phyloP scores from a whole-genome alignment of 2,113 vertebrate species.

The Gallinago undulata region DNA sequence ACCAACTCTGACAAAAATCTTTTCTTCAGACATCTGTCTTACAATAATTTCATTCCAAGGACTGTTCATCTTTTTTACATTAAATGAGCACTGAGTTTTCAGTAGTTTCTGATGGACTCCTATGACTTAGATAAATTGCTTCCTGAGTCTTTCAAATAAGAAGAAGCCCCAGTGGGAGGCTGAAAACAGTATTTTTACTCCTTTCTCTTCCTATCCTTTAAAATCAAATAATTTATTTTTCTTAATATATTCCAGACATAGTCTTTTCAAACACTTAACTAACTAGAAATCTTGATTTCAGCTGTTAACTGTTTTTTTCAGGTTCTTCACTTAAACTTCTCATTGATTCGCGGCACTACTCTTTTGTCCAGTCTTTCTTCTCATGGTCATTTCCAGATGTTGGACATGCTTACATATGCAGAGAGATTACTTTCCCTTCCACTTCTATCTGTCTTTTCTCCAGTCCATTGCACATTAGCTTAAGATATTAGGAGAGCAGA shows the following conservation, averaged over 20 bases:
- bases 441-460: background rate
- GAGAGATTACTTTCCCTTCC: background rate
- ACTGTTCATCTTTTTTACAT: background rate
- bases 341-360: too few species aligned
- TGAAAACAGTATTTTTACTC: background rate
- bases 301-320: background rate
- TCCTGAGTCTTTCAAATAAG: background rate
- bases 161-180: background rate
- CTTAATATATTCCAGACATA: background rate
- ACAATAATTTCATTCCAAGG: background rate
- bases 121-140: background rate
- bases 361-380: background rate
- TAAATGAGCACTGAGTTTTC: background rate
- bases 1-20: background rate
- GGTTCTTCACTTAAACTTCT: background rate
- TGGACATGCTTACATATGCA: background rate
- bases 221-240: background rate
- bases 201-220: background rate
- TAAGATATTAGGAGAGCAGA: background rate
- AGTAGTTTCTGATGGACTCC: background rate
- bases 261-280: background rate
- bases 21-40: background rate
- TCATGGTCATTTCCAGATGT: background rate
- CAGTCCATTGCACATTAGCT: background rate
- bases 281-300: background rate